Conservation (phyloP, 2,888 invertebrate species). For the Agonopterix subpropinquella region DNA sequence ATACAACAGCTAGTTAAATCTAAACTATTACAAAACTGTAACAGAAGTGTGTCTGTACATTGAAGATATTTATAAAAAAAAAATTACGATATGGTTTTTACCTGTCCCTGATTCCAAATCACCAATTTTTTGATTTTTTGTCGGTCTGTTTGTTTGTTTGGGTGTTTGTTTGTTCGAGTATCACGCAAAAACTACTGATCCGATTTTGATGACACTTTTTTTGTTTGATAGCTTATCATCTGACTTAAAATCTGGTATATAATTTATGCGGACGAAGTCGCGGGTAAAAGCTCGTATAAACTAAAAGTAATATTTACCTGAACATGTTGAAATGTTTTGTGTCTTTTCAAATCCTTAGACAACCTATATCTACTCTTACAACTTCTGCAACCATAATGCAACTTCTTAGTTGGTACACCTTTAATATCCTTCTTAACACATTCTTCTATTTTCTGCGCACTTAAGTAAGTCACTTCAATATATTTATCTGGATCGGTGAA, state of each 20-base stretch:
- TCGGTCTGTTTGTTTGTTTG: too few relatives aligned
- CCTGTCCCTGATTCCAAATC: too few relatives aligned
- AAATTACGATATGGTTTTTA: too few relatives aligned
- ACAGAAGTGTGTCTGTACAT: background rate
- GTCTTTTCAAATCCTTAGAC: slow-evolving; percentile 24
- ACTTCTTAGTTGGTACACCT: background rate
- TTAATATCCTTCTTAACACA: slow-evolving; percentile 14
- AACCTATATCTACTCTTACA: slow-evolving; percentile 22
- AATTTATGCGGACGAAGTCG: too few relatives aligned
- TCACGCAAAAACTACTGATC: too few relatives aligned
- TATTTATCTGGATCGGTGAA: slow-evolving; percentile 12
- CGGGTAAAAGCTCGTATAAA: too few relatives aligned
- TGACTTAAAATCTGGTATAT: too few relatives aligned
- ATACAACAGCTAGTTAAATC: too few relatives aligned
- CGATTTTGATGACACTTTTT: too few relatives aligned
- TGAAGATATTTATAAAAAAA: background rate
- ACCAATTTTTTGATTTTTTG: too few relatives aligned
- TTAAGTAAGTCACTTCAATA: slow-evolving; percentile 17
- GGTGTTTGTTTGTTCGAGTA: too few relatives aligned
- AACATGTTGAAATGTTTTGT: slow-evolving; percentile 27
- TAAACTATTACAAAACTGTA: background rate
- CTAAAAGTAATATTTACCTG: slow-evolving; percentile 17
- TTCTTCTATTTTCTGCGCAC: slow-evolving; percentile 21
- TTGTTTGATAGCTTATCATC: too few relatives aligned
- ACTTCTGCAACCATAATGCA: slow-evolving; percentile 3